These are phyloP conservation scores for Acromyrmex heyeri DNA, from an alignment of 1,140 invertebrate genomes.

Conservation along the genomic window DNA sequence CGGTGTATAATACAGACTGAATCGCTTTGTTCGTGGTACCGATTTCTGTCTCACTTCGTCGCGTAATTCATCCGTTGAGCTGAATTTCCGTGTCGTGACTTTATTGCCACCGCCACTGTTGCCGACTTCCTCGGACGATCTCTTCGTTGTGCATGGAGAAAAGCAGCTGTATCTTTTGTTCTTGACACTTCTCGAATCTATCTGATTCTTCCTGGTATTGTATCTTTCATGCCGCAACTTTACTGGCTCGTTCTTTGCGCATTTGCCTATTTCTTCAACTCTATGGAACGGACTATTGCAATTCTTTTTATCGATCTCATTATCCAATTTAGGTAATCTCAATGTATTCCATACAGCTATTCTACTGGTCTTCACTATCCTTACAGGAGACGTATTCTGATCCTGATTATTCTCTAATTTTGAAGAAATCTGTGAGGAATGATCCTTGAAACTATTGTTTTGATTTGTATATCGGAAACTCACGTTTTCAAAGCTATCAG, in stretches of 20 bases:
- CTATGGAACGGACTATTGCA: constrained; percentile 17
- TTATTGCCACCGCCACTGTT: constrained; percentile 4
- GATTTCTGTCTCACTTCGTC: constrained; percentile 74
- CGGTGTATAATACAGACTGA: constrained; percentile 82
- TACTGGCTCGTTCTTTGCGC: constrained; percentile 69
- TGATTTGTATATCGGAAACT: constrained; percentile 61
- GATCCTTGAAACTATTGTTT: constrained; percentile 31
- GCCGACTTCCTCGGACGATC: constrained; percentile 49
- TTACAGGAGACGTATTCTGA: constrained; percentile 22
- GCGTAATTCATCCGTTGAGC: constrained; percentile 80
- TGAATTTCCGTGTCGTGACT: constrained; percentile 73
- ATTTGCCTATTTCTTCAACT: constrained; percentile 62
- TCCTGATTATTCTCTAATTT: constrained; percentile 28
- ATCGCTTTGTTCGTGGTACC: constrained; percentile 74
- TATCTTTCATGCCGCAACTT: constrained; percentile 75
- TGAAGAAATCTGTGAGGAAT: constrained; percentile 10
- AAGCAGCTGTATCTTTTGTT: constrained; percentile 78
- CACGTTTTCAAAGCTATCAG: constrained; percentile 79
- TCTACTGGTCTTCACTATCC: constrained; percentile 5
- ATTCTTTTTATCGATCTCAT: background rate
- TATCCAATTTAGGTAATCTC: constrained; percentile 30
- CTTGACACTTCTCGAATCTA: constrained; percentile 32
- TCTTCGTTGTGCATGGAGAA: constrained; percentile 68
- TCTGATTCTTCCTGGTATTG: constrained; percentile 34
- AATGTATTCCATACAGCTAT: background rate